phyloP scores from a whole-genome alignment of 2,888 invertebrate genomes.

The Rhingia campestris region DNA sequence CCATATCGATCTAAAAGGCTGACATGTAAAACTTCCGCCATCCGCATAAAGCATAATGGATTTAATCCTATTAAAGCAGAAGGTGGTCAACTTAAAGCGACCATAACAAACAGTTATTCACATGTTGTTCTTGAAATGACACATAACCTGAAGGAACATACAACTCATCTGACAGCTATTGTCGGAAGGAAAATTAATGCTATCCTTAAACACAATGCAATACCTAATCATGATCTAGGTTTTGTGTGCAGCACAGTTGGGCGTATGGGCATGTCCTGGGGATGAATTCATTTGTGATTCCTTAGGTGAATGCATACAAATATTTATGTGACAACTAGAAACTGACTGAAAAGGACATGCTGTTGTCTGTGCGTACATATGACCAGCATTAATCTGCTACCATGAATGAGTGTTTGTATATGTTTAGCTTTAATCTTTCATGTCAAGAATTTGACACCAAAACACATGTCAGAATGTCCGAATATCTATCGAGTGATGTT shows the following conservation, averaged over 20 bases:
- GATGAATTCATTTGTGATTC: background rate
- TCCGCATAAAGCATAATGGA: constrained; percentile 16
- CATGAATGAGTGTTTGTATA: background rate
- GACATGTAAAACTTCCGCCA: constrained; percentile 3
- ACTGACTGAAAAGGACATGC: background rate
- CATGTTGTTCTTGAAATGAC: background rate
- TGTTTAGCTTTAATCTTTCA: background rate
- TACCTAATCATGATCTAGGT: background rate
- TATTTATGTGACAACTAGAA: background rate
- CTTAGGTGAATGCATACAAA: background rate
- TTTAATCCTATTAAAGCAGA: constrained; percentile 46
- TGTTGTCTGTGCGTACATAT: background rate
- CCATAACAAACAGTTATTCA: constrained; percentile 6
- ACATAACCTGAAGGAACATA: background rate
- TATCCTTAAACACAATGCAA: background rate
- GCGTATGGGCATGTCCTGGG: background rate
- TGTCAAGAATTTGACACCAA: background rate
- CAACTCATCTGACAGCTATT: background rate
- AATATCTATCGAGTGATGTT: too few relatives aligned
- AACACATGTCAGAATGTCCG: background rate
- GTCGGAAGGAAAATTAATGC: background rate
- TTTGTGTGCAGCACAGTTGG: background rate
- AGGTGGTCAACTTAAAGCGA: constrained; percentile 4
- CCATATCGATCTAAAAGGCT: constrained; percentile 17
- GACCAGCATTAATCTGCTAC: background rate